Base-by-base conservation (phyloP, 2,113 vertebrate species). In the Peromyscus californicus region DNA sequence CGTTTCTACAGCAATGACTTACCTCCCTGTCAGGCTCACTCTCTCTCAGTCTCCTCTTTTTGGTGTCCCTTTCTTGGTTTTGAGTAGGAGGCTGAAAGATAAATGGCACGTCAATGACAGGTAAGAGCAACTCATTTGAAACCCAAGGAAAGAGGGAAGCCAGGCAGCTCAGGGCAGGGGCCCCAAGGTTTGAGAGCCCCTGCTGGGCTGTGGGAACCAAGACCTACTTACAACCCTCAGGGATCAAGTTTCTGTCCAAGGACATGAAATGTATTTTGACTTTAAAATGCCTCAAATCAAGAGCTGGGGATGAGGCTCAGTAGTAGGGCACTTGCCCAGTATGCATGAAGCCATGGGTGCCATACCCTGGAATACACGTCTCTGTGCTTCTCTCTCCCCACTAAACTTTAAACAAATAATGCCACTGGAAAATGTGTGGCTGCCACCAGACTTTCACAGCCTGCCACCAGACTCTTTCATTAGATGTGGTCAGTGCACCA, bases 1-100 rank as follows among this genome's bases (percentile, higher is more conserved):
- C 48, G 45, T 93, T 94, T 89, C 51, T 29, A 67, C 12, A 69
- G 42, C 39, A 96, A 57, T 16, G 10, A 94, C 97, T 97, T 96
- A 99, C 99, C 98, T 99, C 97, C 29, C 94, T 97, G 12, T 8
- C 13, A 16, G 92, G 86, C 29, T 12, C 96, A 4, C 82, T 94
- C 57, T 82, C 96, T 83, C 93, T 94, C 91, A 3, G 61, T 95
- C 96, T 97, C 99, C 1, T 97, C 96, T 83, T 97, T 98, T 83
- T 98, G 29, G 21, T 97, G 61, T 99, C 97, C 86, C 98, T 97
- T 98, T 98, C 98, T 75, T 89, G 89, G 69, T 85, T 96, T 59
- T 70, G 84, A 93, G 4, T 21, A 31, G 82, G 54, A 61, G 88
- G 36, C 99, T 99, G 89, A 85, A 98, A 97, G 12, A 93, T 26